Conservation (phyloP, 2,113 vertebrate species). For the Rattus rattus region DNA sequence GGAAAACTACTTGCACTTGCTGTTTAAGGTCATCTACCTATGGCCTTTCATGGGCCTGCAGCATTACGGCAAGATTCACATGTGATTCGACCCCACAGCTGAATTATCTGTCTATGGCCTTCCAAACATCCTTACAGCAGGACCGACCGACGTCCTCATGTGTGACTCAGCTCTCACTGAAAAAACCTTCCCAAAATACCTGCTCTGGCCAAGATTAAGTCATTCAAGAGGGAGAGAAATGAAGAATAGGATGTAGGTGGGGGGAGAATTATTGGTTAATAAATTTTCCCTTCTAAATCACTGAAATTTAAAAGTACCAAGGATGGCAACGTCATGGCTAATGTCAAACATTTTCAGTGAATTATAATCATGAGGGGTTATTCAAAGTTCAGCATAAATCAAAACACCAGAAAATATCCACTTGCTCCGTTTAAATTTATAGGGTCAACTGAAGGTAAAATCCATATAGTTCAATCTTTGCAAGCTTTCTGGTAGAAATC, state of each 20-base stretch:
- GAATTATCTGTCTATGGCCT: neutral
- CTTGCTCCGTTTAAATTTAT: constrained; percentile 73
- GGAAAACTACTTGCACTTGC: neutral
- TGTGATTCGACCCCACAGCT: neutral
- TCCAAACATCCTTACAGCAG: constrained; percentile 16
- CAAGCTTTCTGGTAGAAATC: constrained; percentile 65
- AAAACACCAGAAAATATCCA: constrained; percentile 78
- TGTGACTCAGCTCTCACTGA: neutral
- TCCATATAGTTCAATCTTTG: constrained; percentile 61
- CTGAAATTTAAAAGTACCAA: constrained; percentile 73
- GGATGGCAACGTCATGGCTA: constrained; percentile 71
- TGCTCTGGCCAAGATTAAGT: constrained; percentile 57
- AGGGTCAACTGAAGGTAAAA: constrained; percentile 80
- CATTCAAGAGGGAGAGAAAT: constrained; percentile 9
- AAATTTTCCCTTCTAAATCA: constrained; percentile 78
- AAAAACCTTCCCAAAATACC: constrained; percentile 63
- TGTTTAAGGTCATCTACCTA: neutral
- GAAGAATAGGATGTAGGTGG: constrained; percentile 17
- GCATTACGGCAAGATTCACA: neutral
- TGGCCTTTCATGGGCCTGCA: constrained; percentile 1
- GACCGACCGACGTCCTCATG: neutral
- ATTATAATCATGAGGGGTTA: constrained; percentile 78
- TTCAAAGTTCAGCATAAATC: constrained; percentile 79
- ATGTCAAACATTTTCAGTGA: constrained; percentile 78
- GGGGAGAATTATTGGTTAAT: constrained; percentile 72